Evolutionary conservation across 2,888 invertebrate genomes (phyloP).

Genomic region (Lasioglossum zephyrum): DNA sequence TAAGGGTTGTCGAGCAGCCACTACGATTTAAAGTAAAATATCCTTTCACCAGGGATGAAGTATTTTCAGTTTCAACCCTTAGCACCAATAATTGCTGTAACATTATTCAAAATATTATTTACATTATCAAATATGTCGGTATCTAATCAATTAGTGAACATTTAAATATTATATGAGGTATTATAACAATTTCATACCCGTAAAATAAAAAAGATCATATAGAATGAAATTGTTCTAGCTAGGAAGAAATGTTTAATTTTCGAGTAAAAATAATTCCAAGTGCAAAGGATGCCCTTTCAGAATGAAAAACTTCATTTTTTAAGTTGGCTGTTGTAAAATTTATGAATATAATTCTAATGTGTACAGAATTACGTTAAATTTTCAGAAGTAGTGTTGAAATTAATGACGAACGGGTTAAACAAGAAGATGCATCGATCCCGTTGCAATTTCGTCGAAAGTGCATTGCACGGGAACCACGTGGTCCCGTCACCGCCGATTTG

Average conservation of each 20-base stretch:
- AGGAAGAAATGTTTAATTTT: too few species aligned
- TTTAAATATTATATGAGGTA: too few species aligned
- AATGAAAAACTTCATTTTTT: not conserved
- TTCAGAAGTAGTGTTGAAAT: not conserved
- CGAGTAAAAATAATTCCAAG: too few species aligned
- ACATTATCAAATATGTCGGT: too few species aligned
- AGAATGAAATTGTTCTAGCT: too few species aligned
- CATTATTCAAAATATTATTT: too few species aligned
- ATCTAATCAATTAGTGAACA: too few species aligned
- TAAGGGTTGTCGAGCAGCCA: not conserved
- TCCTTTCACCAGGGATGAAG: not conserved
- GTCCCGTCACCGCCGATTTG: constrained; percentile 7
- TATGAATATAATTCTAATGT: not conserved
- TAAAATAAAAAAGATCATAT: too few species aligned
- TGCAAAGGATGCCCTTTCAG: too few species aligned
- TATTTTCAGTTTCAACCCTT: not conserved
- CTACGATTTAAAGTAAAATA: not conserved
- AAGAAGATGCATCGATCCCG: not conserved
- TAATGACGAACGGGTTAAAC: not conserved
- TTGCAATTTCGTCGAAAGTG: not conserved
- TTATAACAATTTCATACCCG: too few species aligned
- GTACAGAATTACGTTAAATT: not conserved
- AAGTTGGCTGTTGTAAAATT: not conserved
- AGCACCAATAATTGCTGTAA: too few species aligned
- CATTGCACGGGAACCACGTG: not conserved